Conservation (phyloP, 2,113 vertebrate genomes). For the Salvelinus fontinalis region DNA sequence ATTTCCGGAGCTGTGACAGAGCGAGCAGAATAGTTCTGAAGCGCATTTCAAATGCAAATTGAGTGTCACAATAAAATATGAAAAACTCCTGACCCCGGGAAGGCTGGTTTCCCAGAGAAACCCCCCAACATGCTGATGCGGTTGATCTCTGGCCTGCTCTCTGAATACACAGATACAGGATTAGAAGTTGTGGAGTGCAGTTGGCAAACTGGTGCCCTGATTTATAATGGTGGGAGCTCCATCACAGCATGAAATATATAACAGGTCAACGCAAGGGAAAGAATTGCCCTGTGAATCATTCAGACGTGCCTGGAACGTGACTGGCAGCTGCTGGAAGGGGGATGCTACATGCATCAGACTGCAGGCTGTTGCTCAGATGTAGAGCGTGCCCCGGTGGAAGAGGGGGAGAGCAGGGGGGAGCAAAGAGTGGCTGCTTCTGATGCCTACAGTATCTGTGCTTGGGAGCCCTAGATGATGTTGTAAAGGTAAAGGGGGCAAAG, state of each 20-base stretch:
- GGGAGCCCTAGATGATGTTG: too few species aligned
- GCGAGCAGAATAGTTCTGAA: background rate
- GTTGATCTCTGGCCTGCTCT: constrained; percentile 25
- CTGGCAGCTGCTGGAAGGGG: constrained; percentile 42
- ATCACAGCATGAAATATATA: constrained; percentile 53
- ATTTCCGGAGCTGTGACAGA: background rate
- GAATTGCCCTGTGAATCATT: constrained; percentile 62
- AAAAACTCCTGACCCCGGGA: background rate
- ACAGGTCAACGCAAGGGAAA: constrained; percentile 54
- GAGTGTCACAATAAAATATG: background rate
- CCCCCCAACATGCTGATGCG: constrained; percentile 33
- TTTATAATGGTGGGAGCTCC: constrained; percentile 53
- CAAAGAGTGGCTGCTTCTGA: background rate
- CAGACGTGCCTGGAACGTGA: constrained; percentile 58
- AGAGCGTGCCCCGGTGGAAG: constrained; percentile 34
- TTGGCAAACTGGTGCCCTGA: constrained; percentile 49
- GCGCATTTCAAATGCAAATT: background rate
- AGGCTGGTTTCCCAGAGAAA: constrained; percentile 15
- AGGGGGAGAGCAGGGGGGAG: constrained; percentile 12
- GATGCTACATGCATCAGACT: constrained; percentile 42
- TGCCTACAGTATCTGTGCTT: too few species aligned
- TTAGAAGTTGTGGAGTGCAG: constrained; percentile 50
- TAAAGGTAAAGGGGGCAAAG: too few species aligned
- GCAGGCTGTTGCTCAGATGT: constrained; percentile 62
- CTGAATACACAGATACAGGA: constrained; percentile 32